phyloP scores from a whole-genome alignment of 1,140 invertebrate species.

The Diachasma alloeum region DNA sequence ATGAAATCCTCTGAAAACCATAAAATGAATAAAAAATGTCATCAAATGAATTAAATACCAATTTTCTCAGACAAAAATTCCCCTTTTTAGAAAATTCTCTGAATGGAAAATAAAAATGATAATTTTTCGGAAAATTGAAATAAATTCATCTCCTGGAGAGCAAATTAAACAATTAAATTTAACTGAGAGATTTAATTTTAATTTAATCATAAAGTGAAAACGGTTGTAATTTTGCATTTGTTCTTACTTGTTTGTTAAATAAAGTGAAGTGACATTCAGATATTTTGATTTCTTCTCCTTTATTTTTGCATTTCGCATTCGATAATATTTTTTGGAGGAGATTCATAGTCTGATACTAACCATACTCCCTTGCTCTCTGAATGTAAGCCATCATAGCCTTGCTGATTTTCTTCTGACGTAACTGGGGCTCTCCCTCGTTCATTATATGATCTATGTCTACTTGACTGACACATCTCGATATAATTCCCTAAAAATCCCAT shows the following conservation, averaged over 20 bases:
- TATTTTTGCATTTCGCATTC: constrained; percentile 29
- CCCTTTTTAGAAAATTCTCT: too few relatives aligned
- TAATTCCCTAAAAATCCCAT: background rate
- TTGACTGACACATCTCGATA: background rate
- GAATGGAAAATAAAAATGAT: background rate
- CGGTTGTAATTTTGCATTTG: too few relatives aligned
- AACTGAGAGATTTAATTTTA: too few relatives aligned
- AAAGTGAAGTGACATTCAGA: too few relatives aligned
- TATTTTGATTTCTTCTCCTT: too few relatives aligned
- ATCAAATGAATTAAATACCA: background rate
- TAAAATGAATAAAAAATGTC: background rate
- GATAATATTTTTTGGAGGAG: too few relatives aligned
- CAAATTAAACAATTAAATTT: too few relatives aligned
- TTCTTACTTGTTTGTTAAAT: too few relatives aligned
- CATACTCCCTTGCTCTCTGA: constrained; percentile 80
- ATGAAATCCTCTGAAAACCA: constrained; percentile 79
- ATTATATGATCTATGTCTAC: background rate
- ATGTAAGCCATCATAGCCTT: constrained; percentile 91
- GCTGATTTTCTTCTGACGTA: constrained; percentile 68
- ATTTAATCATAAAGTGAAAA: too few relatives aligned
- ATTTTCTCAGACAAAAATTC: too few relatives aligned
- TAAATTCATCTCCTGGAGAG: too few relatives aligned
- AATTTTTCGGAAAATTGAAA: too few relatives aligned
- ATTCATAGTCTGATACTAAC: constrained; percentile 53
- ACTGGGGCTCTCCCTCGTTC: background rate